Evolutionary conservation across 2,888 invertebrate species (phyloP), one percentile per base, ranked within the genome.

Genomic region (Podotricha telesiphe): DNA sequence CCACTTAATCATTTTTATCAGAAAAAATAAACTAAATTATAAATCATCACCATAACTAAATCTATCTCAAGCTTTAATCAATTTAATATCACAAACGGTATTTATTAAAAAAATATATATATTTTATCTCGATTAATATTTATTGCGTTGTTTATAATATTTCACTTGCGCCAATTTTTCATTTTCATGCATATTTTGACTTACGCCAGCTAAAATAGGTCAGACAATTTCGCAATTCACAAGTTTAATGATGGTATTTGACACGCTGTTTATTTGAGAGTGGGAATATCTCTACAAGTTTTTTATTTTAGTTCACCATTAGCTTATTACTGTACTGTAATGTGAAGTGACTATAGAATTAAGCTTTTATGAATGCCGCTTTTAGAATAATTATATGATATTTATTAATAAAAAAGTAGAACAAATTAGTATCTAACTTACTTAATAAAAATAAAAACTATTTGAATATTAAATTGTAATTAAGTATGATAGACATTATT

Each of bases 141-240:
- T 15, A 3, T 56, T 4, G 17, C 17, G 10, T 58, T 20, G 20
- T 20, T 58, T 58, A 58, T 58, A 15, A 22, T 20, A 22, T 11
- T 42, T 51, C 8, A 59, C 22, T n/a, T n/a, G n/a, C 3, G 42
- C 2, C 37, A 59, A 22, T 22, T 59, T 22, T 59, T 59, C n/a
- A 59, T 59, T 42, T 22, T 42, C 42, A 58, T 45, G 34, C 11
- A 45, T 59, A 45, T 45, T 59, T 59, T 59, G 59, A 45, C 45
- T 22, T 59, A 59, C 42, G 59, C 59, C 20, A 20, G 20, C 5
- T 58, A 5, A 59, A 59, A 45, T 59, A 59, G 45, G 59, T 59
- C 59, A 59, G 17, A 59, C 59, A 7, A 19, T 48, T 40, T 19
- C 48, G 34, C 19, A 19, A 48, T 34, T 34, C 55, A 68, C 8